Percentiles rank a stretch among this genome's conserved stretches.
Evolutionary conservation across 2,888 invertebrate species (phyloP).

Genomic region (Aleiodes alternator): DNA sequence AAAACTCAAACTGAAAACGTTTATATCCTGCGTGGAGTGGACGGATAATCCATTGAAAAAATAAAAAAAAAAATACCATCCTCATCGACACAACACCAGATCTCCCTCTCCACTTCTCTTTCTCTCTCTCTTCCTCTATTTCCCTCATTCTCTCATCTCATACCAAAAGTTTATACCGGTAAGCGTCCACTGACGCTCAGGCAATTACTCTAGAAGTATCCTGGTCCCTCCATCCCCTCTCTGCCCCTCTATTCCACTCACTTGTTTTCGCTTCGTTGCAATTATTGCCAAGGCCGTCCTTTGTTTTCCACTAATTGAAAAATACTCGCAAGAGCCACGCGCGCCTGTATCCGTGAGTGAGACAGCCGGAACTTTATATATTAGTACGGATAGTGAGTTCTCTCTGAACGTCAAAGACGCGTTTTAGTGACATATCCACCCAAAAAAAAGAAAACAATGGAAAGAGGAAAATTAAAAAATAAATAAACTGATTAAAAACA

Average conservation of each 20-base stretch:
- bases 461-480: slow-evolving; percentile 4
- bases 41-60: slow-evolving; percentile 51
- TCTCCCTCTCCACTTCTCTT: slow-evolving; percentile 37
- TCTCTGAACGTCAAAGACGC: slow-evolving; percentile 53
- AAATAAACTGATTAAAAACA: slow-evolving; percentile 2
- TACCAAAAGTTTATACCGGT: slow-evolving; percentile 41
- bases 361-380: slow-evolving; percentile 47
- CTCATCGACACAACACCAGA: slow-evolving; percentile 47
- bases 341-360: slow-evolving; percentile 44
- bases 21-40: slow-evolving; percentile 37
- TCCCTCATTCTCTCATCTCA: slow-evolving; percentile 11
- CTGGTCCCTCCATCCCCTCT: slow-evolving; percentile 6
- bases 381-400: slow-evolving; percentile 46
- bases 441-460: neutral
- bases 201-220: slow-evolving; percentile 62
- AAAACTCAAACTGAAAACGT: slow-evolving; percentile 29
- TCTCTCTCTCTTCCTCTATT: slow-evolving; percentile 30
- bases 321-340: slow-evolving; percentile 60
- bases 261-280: slow-evolving; percentile 66
- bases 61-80: slow-evolving; percentile 45
- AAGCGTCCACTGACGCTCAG: slow-evolving; percentile 57
- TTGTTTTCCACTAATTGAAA: slow-evolving; percentile 67
- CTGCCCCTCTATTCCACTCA: slow-evolving; percentile 39
- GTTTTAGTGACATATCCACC: slow-evolving; percentile 38
- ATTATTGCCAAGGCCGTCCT: slow-evolving; percentile 65